These are phyloP conservation scores for Stomorhina lunata DNA, from an alignment of 2,888 invertebrate species.

Conservation along the genomic window DNA sequence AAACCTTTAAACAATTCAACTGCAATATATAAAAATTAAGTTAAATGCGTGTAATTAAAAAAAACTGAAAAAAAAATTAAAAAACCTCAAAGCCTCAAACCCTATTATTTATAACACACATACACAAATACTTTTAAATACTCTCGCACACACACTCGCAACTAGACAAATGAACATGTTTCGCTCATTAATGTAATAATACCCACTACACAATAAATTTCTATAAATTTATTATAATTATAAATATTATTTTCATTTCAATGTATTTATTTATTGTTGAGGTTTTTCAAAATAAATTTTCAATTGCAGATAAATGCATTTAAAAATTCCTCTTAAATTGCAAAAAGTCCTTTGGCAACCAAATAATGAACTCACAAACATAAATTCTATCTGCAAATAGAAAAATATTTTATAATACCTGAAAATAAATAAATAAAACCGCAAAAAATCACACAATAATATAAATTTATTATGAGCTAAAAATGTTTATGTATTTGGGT, in stretches of 20 bases:
- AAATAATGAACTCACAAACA: no score
- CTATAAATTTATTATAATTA: no score
- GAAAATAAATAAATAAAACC: slow-evolving; percentile 37
- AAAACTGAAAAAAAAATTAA: neutral
- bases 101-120: neutral
- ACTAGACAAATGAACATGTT: neutral
- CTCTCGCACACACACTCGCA: neutral
- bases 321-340: slow-evolving; percentile 31
- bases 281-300: neutral
- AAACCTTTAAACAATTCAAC: neutral
- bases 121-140: neutral
- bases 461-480: slow-evolving; percentile 25
- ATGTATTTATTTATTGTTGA: slow-evolving; percentile 28
- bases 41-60: slow-evolving; percentile 4
- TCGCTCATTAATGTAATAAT: neutral
- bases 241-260: slow-evolving; percentile 25
- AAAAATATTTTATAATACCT: slow-evolving; percentile 1
- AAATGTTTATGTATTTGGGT: neutral
- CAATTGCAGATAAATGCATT: neutral
- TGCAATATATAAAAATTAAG: neutral
- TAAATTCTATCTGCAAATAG: neutral
- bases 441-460: slow-evolving; percentile 23
- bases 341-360: no score
- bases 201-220: neutral
- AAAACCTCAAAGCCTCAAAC: neutral